These are phyloP conservation scores for Saturnia japonica DNA, from an alignment of 2,888 invertebrate genomes.

Conservation along the genomic window DNA sequence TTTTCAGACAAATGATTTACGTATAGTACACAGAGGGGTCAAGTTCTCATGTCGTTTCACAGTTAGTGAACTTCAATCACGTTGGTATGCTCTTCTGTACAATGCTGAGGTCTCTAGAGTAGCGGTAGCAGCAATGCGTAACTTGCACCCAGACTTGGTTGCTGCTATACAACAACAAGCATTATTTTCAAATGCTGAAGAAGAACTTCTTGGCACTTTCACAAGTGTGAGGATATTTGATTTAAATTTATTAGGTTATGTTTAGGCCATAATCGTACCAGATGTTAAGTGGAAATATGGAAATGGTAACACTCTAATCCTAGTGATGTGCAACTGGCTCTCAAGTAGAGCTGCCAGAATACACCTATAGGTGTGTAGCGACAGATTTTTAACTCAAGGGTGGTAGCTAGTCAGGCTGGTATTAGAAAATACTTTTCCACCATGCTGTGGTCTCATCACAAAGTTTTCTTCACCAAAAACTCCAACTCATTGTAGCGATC, in stretches of 20 bases:
- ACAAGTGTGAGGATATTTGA: slow-evolving; percentile 80
- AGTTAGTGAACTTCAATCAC: slow-evolving; percentile 94
- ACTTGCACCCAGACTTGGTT: slow-evolving; percentile 95
- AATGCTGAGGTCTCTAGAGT: slow-evolving; percentile 96
- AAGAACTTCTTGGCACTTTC: slow-evolving; percentile 90
- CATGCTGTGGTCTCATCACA: too few species aligned
- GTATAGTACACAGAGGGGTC: slow-evolving; percentile 93
- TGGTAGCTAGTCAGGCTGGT: too few species aligned
- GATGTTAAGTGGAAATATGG: too few species aligned
- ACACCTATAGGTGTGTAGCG: too few species aligned
- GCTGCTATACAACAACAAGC: slow-evolving; percentile 94
- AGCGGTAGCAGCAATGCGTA: slow-evolving; percentile 95
- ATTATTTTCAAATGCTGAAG: slow-evolving; percentile 94
- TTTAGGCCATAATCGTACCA: too few species aligned
- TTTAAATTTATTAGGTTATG: not conserved
- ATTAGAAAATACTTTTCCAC: too few species aligned
- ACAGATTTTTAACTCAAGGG: too few species aligned
- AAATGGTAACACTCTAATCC: too few species aligned
- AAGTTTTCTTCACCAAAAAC: too few species aligned
- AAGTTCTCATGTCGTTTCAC: slow-evolving; percentile 98
- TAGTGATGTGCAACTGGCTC: too few species aligned
- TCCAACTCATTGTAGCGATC: too few species aligned
- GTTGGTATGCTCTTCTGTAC: slow-evolving; percentile 98
- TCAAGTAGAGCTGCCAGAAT: too few species aligned
- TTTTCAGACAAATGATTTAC: slow-evolving; percentile 87